Percentiles rank a stretch among this genome's conserved stretches.
Conservation (phyloP, 2,113 vertebrate species). For the Pungitius pungitius region DNA sequence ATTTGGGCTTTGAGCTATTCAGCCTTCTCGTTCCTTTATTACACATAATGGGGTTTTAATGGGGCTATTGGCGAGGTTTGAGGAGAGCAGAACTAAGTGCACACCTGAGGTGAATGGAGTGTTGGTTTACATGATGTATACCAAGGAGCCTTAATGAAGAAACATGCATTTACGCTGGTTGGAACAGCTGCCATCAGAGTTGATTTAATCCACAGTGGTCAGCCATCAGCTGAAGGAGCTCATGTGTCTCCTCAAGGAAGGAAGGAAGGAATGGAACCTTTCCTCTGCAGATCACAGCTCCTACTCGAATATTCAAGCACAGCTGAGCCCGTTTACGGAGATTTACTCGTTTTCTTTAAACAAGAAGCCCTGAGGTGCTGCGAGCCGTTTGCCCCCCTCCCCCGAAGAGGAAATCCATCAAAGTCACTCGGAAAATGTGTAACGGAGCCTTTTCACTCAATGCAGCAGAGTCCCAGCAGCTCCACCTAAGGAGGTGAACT, state of each 20-base stretch:
- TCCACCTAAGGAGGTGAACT: no score
- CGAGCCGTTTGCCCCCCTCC: background rate
- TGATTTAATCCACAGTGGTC: conserved; percentile 11
- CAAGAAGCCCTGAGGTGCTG: background rate
- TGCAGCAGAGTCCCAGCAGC: background rate
- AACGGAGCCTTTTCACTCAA: no score
- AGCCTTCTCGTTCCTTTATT: conserved; percentile 47
- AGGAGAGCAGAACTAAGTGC: conserved; percentile 61
- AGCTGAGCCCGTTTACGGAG: conserved; percentile 14
- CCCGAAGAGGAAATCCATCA: background rate
- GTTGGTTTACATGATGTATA: conserved; percentile 57
- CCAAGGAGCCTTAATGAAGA: conserved; percentile 55
- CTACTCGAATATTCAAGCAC: background rate
- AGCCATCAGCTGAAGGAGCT: conserved; percentile 46
- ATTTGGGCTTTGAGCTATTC: conserved; percentile 44
- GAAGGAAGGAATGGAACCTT: conserved; percentile 1
- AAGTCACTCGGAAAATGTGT: no score
- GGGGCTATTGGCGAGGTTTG: conserved; percentile 49
- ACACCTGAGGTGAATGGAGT: conserved; percentile 64
- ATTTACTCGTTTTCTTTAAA: conserved; percentile 17
- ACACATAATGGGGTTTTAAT: conserved; percentile 70
- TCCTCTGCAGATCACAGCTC: conserved; percentile 36
- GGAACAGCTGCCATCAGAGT: conserved; percentile 32
- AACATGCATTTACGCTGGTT: conserved; percentile 45
- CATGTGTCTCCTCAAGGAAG: background rate